Base-by-base conservation (phyloP, 2,888 invertebrate genomes). In the Panopea generosa region DNA sequence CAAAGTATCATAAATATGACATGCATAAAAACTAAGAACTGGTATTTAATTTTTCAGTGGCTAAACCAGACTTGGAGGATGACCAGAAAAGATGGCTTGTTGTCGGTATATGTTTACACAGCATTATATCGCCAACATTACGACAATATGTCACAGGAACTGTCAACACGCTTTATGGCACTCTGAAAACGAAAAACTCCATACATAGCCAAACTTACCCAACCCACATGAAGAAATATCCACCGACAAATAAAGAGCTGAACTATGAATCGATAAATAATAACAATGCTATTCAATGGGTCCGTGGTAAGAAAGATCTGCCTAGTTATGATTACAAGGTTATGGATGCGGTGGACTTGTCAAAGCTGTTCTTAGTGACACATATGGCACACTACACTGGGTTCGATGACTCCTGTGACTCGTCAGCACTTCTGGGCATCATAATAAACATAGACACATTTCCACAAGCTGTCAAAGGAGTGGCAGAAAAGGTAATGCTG, bases 241-340 rank as follows among this genome's bases (percentile, higher is more conserved):
- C 45, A 18, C 47, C 26, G 1, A 49, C 33, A 11, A 33, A 33
- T 7, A 33, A 60, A 20, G 45, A 27, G 9, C 52, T 79, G 9
- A 79, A 74, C 49, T 79, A 79, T 24, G 74, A 75, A 47, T 38
- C 71, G 1, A 71, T 79, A 11, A 79, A 75, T 53, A 75, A 71
- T 22, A 79, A 79, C 50, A 33, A 33, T 18, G 33, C 33, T 33
- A 11, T 33, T 7, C 33, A 11, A 40, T 57, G 38, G 57, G 2
- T 22, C 11, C 33, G 33, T n/a, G n/a, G 22, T 50, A 33, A 4
- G 18, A 33, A 20, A 4, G 4, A 20, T 7, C 0, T 16, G 2
- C 18, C n/a, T 18, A 47, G 20, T 4, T 75, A 52, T 61, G 62
- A 79, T 47, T 79, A 69, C 52, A 61, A 26, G 2, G 66, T 79